A percentile compares a stretch with the other conserved stretches of the same genome.
Conservation (phyloP, 2,113 vertebrate genomes). For the Apeltes quadracus region DNA sequence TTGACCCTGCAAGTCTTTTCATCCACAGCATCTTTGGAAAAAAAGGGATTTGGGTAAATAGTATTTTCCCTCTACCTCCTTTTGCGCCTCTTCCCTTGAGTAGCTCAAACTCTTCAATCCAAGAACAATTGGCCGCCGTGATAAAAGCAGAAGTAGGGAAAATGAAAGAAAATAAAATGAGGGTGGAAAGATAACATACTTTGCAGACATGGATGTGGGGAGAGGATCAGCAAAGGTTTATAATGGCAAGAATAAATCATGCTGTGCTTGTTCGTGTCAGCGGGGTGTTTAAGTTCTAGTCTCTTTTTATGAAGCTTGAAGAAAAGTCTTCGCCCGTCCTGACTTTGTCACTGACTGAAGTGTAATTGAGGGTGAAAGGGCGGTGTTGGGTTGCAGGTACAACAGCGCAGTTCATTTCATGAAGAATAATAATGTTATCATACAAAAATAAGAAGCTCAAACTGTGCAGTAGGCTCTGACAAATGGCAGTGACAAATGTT, state of each 20-base stretch:
- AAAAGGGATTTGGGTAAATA: constrained; percentile 47
- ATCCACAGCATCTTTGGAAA: constrained; percentile 16
- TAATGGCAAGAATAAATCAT: constrained; percentile 83
- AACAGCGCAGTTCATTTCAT: constrained; percentile 44
- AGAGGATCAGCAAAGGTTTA: constrained; percentile 76
- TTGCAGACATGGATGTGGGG: constrained; percentile 60
- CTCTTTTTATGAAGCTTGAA: constrained; percentile 59
- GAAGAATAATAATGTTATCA: constrained; percentile 67
- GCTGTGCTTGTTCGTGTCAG: constrained; percentile 67
- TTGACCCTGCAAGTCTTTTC: constrained; percentile 19
- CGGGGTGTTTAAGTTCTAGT: constrained; percentile 66
- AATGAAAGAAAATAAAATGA: constrained; percentile 73
- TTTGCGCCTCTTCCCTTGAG: constrained; percentile 5
- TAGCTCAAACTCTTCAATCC: constrained; percentile 64
- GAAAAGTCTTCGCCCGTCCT: constrained; percentile 49
- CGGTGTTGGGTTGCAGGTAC: constrained; percentile 65
- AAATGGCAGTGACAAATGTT: constrained; percentile 65
- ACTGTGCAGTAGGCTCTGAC: constrained; percentile 48
- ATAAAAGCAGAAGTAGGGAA: constrained; percentile 55
- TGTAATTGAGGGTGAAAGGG: constrained; percentile 54
- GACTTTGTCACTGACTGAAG: constrained; percentile 33
- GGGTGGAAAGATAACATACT: constrained; percentile 81
- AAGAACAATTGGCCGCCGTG: constrained; percentile 78
- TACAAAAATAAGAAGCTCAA: constrained; percentile 45
- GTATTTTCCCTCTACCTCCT: constrained; percentile 45